Percentiles rank a stretch among this genome's conserved stretches.
Conservation (phyloP, 2,888 invertebrate species). For the Cephus runcator region DNA sequence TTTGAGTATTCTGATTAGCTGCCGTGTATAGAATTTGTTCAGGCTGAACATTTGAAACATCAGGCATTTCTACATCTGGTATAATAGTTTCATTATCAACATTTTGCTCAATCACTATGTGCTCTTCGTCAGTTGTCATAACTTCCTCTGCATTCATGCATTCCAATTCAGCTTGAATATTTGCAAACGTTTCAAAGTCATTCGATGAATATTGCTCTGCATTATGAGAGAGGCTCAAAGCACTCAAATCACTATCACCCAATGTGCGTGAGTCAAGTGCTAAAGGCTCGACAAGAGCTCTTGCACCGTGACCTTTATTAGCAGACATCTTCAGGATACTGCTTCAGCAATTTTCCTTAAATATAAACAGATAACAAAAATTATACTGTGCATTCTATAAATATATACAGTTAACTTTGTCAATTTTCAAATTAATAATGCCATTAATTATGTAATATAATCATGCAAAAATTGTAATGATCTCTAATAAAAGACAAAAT, state of each 20-base stretch:
- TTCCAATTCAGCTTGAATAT: conserved; percentile 64
- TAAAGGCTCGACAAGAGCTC: conserved; percentile 55
- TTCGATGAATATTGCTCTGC: conserved; percentile 53
- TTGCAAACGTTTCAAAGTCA: conserved; percentile 65
- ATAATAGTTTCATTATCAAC: conserved; percentile 48
- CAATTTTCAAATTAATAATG: background rate
- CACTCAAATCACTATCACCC: conserved; percentile 55
- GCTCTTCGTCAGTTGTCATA: conserved; percentile 56
- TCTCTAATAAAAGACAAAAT: background rate
- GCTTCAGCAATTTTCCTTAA: background rate
- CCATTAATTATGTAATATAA: background rate
- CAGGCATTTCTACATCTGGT: conserved; percentile 59
- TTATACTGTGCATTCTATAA: background rate
- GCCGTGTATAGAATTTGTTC: conserved; percentile 57
- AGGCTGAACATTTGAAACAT: conserved; percentile 49
- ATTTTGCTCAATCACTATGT: conserved; percentile 39
- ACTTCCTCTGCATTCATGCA: conserved; percentile 62
- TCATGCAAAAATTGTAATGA: background rate
- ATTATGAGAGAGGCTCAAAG: conserved; percentile 47
- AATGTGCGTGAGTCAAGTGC: conserved; percentile 50
- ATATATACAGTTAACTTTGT: background rate
- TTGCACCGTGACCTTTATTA: conserved; percentile 49
- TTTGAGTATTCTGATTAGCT: conserved; percentile 53
- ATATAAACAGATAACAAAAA: background rate
- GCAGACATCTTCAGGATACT: conserved; percentile 45